Percentiles rank a stretch among this genome's conserved stretches.
Evolutionary conservation across 2,113 vertebrate species (phyloP).

Genomic region (Nanger granti): DNA sequence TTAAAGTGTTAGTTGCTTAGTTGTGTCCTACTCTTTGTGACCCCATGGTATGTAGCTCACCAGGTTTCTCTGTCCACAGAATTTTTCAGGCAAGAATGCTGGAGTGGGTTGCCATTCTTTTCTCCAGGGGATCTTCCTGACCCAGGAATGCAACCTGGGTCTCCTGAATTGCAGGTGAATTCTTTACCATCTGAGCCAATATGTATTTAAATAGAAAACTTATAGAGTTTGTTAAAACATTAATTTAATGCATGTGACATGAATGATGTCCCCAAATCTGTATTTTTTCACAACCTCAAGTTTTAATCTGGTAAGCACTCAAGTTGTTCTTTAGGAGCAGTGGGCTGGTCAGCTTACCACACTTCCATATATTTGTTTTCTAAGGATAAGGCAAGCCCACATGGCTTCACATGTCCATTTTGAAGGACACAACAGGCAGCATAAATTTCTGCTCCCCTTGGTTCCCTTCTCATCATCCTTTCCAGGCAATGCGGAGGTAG

Average conservation of each 20-base stretch:
- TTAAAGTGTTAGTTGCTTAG: background rate
- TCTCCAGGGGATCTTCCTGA: background rate
- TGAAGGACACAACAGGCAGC: background rate
- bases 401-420: background rate
- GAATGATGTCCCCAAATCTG: background rate
- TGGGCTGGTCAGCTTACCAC: background rate
- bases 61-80: background rate
- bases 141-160: background rate
- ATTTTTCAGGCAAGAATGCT: background rate
- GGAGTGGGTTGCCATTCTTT: background rate
- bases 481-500: fast-evolving
- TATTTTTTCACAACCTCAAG: background rate
- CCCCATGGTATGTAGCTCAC: background rate
- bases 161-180: background rate
- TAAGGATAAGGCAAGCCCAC: background rate
- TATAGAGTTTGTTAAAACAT: background rate
- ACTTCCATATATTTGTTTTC: background rate
- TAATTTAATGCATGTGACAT: background rate
- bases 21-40: background rate
- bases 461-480: background rate
- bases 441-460: background rate
- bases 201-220: background rate
- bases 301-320: background rate
- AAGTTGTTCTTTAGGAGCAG: background rate
- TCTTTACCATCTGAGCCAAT: background rate